phyloP scores from a whole-genome alignment of 2,888 invertebrate species.

The Gastrophysa polygoni region DNA sequence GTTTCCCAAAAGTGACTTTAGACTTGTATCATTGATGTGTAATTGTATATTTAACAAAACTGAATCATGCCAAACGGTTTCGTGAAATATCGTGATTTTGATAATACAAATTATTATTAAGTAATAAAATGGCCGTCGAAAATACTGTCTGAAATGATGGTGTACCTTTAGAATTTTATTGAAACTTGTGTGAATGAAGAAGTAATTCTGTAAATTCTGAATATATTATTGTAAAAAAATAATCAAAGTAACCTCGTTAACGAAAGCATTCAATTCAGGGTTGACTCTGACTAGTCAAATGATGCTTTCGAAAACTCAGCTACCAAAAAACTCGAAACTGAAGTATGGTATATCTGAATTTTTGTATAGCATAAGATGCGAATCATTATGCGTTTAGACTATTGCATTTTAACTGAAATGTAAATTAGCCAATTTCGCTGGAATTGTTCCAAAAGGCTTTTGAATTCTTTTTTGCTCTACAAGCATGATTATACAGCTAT shows the following conservation, averaged over 20 bases:
- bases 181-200: conserved; percentile 39
- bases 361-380: conserved; percentile 56
- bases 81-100: conserved; percentile 31
- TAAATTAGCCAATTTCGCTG: conserved; percentile 41
- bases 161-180: conserved; percentile 30
- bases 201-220: conserved; percentile 46
- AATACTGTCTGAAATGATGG: conserved; percentile 25
- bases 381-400: conserved; percentile 57
- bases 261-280: conserved; percentile 22
- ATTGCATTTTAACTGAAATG: conserved; percentile 55
- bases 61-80: conserved; percentile 33
- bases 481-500: conserved; percentile 30
- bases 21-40: conserved; percentile 36
- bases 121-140: conserved; percentile 19
- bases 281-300: conserved; percentile 16
- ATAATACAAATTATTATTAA: conserved; percentile 22
- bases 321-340: conserved; percentile 50
- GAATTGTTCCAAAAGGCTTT: conserved; percentile 38
- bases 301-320: conserved; percentile 41
- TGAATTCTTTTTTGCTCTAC: conserved; percentile 42
- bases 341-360: conserved; percentile 58
- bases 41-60: conserved; percentile 35
- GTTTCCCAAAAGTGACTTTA: conserved; percentile 57
- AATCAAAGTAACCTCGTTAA: conserved; percentile 43
- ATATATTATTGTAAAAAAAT: conserved; percentile 56